phyloP scores from a whole-genome alignment of 2,113 vertebrate genomes.

The Prietella phreatophila region DNA sequence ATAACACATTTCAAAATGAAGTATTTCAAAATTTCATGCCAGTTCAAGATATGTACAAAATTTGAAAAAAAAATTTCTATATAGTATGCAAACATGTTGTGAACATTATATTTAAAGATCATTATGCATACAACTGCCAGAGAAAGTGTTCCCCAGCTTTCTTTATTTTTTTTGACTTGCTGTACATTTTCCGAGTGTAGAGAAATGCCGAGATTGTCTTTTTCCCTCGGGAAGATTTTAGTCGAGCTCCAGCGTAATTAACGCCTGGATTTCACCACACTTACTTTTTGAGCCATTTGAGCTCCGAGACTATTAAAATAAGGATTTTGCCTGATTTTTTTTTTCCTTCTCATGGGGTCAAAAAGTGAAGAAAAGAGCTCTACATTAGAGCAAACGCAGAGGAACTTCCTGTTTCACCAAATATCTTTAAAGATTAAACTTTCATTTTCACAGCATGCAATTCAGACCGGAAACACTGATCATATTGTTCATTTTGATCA shows the following conservation, averaged over 20 bases:
- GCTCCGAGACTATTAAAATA: conserved; percentile 23
- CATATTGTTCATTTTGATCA: background rate
- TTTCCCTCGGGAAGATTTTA: conserved; percentile 26
- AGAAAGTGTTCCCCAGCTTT: background rate
- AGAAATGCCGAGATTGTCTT: conserved; percentile 15
- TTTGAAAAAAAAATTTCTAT: background rate
- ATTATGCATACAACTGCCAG: background rate
- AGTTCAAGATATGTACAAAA: background rate
- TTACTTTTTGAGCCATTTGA: conserved; percentile 17
- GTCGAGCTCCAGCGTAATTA: conserved; percentile 30
- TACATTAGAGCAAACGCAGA: background rate
- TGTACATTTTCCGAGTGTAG: background rate
- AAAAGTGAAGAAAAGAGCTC: conserved; percentile 3
- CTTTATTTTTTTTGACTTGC: background rate
- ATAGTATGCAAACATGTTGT: background rate
- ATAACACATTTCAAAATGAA: background rate
- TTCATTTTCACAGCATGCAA: background rate
- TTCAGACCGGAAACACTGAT: background rate
- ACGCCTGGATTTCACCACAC: background rate
- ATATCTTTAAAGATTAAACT: background rate
- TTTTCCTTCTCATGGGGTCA: background rate
- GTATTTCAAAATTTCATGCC: background rate
- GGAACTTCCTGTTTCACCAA: background rate
- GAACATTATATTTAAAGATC: background rate
- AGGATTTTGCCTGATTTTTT: background rate